phyloP scores from a whole-genome alignment of 2,113 vertebrate species.

The Ageneiosus marmoratus region DNA sequence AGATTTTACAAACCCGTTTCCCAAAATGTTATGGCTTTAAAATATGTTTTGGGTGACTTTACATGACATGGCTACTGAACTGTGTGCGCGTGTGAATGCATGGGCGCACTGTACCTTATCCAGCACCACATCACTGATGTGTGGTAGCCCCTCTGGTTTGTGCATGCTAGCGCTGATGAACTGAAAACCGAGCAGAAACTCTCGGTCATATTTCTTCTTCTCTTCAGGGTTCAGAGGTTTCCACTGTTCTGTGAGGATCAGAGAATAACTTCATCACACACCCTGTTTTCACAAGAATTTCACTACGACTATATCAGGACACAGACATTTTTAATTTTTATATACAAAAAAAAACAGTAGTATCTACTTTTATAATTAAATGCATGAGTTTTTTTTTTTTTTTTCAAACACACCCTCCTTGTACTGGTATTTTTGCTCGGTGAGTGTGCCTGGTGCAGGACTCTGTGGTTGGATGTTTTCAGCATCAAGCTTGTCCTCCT shows the following conservation, averaged over 20 bases:
- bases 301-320: neutral
- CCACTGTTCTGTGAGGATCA: slow-evolving; percentile 83
- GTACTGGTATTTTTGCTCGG: slow-evolving; percentile 89
- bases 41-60: neutral
- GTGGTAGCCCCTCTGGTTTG: slow-evolving; percentile 93
- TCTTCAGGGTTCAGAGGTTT: slow-evolving; percentile 91
- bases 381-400: neutral
- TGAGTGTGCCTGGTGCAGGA: slow-evolving; percentile 38
- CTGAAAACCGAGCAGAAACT: slow-evolving; percentile 93
- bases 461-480: slow-evolving; percentile 84
- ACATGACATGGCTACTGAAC: neutral
- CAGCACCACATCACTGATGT: slow-evolving; percentile 94
- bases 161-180: slow-evolving; percentile 92
- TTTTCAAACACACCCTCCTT: slow-evolving; percentile 93
- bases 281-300: neutral
- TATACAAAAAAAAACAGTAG: neutral
- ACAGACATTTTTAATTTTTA: neutral
- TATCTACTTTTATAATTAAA: neutral
- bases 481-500: slow-evolving; percentile 89
- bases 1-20: too few relatives aligned
- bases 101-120: slow-evolving; percentile 82
- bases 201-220: slow-evolving; percentile 93
- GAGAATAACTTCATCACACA: neutral
- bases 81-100: neutral
- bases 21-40: neutral